Evolutionary conservation across 2,797 vertebrate genomes (phyloP).

Genomic region (Erpetoichthys calabaricus): DNA sequence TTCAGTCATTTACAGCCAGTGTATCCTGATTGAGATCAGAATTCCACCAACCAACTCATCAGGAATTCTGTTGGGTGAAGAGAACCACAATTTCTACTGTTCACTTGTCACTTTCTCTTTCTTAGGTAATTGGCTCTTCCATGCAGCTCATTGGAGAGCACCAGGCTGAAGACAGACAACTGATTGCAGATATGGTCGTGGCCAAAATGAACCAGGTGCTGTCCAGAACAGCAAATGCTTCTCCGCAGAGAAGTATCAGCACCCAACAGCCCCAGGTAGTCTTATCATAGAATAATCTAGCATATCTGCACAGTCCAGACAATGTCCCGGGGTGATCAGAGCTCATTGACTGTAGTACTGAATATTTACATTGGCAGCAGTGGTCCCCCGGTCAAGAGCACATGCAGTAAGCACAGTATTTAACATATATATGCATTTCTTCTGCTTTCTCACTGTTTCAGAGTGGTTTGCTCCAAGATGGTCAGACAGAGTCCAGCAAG

Average conservation of each 20-base stretch:
- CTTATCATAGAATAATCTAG: background rate
- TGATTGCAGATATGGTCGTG: conserved; percentile 79
- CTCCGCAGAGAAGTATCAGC: conserved; percentile 68
- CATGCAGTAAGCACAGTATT: no score
- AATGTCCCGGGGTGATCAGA: no score
- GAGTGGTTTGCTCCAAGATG: conserved; percentile 73
- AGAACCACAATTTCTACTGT: background rate
- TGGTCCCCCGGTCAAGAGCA: no score
- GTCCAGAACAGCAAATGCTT: conserved; percentile 57
- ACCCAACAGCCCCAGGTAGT: conserved; percentile 84
- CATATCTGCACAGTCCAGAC: background rate
- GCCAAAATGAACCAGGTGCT: conserved; percentile 77
- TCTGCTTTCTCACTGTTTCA: conserved; percentile 33
- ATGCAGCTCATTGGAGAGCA: conserved; percentile 93
- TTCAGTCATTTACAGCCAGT: no score
- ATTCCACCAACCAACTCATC: no score
- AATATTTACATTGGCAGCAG: no score
- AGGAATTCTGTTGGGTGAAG: no score
- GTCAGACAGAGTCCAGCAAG: conserved; percentile 65
- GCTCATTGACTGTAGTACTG: no score
- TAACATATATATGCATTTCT: no score
- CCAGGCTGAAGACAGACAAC: conserved; percentile 80
- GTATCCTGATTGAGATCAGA: no score
- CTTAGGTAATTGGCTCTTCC: conserved; percentile 84
- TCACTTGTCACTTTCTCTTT: background rate